phyloP scores from a whole-genome alignment of 2,888 invertebrate genomes.

The Deilephila elpenor region DNA sequence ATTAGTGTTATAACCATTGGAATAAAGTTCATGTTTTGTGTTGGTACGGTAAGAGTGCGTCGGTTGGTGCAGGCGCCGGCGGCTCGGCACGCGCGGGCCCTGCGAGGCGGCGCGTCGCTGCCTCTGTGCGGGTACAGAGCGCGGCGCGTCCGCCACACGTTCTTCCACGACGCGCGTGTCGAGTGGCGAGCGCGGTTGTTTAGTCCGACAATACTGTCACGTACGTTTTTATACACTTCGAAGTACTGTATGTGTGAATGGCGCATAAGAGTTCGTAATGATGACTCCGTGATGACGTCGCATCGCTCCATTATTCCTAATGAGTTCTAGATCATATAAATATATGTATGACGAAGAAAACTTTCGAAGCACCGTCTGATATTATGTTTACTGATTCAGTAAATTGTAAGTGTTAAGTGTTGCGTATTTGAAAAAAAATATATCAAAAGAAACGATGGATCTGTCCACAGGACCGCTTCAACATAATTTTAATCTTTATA shows the following conservation, averaged over 20 bases:
- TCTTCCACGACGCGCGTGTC: background rate
- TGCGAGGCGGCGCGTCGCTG: background rate
- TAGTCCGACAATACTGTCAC: background rate
- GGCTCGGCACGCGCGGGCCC: background rate
- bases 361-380: conserved; percentile 33
- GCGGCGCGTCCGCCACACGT: background rate
- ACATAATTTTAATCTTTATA: conserved; percentile 71
- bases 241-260: conserved; percentile 44
- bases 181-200: background rate
- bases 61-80: background rate
- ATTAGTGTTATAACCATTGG: conserved; percentile 74
- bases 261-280: conserved; percentile 35
- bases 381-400: conserved; percentile 29
- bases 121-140: too few relatives aligned
- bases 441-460: conserved; percentile 56
- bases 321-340: conserved; percentile 84
- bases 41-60: conserved; percentile 46
- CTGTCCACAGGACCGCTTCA: conserved; percentile 64
- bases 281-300: conserved; percentile 44
- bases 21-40: conserved; percentile 65
- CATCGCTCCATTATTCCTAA: conserved; percentile 68
- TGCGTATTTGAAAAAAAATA: conserved; percentile 57
- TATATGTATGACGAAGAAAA: conserved; percentile 52
- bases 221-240: conserved; percentile 43
- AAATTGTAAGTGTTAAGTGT: conserved; percentile 46